Evolutionary conservation across 2,888 invertebrate genomes (phyloP).

Genomic region (Tiphia femorata): DNA sequence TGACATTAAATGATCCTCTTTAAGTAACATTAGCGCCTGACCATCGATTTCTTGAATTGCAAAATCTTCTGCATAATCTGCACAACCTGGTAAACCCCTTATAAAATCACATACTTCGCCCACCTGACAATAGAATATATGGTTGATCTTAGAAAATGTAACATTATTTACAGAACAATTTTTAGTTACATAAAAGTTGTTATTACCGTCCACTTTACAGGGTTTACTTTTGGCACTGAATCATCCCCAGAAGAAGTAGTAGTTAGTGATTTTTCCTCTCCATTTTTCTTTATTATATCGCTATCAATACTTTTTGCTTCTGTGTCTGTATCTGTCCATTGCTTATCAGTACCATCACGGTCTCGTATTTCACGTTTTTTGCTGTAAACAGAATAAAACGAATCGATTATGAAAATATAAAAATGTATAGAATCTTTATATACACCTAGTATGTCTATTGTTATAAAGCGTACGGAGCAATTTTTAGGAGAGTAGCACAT

Average conservation of each 20-base stretch:
- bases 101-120: conserved; percentile 92
- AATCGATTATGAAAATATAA: not conserved
- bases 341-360: conserved; percentile 56
- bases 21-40: conserved; percentile 90
- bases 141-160: not conserved
- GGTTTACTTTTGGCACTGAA: conserved; percentile 72
- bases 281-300: conserved; percentile 56
- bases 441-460: too few species aligned
- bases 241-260: conserved; percentile 56
- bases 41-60: conserved; percentile 96
- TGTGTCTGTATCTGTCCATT: conserved; percentile 63
- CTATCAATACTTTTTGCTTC: conserved; percentile 57
- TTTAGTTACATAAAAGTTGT: not conserved
- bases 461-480: not conserved
- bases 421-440: not conserved
- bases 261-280: conserved; percentile 67
- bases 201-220: conserved; percentile 76
- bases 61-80: conserved; percentile 95
- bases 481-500: too few species aligned
- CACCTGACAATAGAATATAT: conserved; percentile 72
- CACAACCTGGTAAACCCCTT: conserved; percentile 88
- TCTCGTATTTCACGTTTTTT: conserved; percentile 63
- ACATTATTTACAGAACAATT: not conserved
- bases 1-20: conserved; percentile 94
- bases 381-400: conserved; percentile 33